Percentiles rank a stretch among this genome's conserved stretches.
Evolutionary conservation across 1,140 invertebrate genomes (phyloP).

Genomic region (Drosophila varians): DNA sequence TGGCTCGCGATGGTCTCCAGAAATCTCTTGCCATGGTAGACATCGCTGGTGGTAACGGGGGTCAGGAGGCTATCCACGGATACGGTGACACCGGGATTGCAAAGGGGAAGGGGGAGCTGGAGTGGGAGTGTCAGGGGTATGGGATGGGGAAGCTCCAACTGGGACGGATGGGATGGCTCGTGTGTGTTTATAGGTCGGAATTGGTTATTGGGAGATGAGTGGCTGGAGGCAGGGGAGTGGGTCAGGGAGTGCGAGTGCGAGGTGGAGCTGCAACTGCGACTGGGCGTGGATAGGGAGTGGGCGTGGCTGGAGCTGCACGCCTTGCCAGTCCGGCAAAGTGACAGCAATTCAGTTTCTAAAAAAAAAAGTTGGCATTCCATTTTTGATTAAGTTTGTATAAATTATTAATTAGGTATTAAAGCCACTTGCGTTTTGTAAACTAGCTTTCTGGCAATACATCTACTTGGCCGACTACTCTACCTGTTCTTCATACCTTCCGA

Average conservation of each 20-base stretch:
- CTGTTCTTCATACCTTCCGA: constrained; percentile 83
- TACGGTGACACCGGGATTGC: constrained; percentile 33
- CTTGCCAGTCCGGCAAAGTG: constrained; percentile 34
- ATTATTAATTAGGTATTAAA: too few relatives aligned
- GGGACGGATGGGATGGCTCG: constrained; percentile 2
- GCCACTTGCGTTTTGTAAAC: constrained; percentile 1
- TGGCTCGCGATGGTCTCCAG: constrained; percentile 60
- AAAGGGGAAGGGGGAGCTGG: background rate
- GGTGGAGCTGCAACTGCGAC: constrained; percentile 25
- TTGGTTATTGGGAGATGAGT: constrained; percentile 46
- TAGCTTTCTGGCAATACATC: constrained; percentile 39
- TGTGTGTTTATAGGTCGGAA: constrained; percentile 60
- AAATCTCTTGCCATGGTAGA: constrained; percentile 73
- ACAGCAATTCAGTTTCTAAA: constrained; percentile 67
- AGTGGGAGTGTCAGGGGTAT: background rate
- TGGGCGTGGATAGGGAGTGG: constrained; percentile 39
- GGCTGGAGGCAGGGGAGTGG: background rate
- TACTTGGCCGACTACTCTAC: constrained; percentile 75
- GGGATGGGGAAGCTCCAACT: background rate
- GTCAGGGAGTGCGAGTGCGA: constrained; percentile 14
- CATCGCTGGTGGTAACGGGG: constrained; percentile 43
- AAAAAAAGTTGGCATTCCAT: too few relatives aligned
- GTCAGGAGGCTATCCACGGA: constrained; percentile 48
- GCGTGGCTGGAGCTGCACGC: constrained; percentile 6
- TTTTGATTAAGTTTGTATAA: too few relatives aligned